phyloP scores from a whole-genome alignment of 2,113 vertebrate genomes.

The Pao palembangensis region DNA sequence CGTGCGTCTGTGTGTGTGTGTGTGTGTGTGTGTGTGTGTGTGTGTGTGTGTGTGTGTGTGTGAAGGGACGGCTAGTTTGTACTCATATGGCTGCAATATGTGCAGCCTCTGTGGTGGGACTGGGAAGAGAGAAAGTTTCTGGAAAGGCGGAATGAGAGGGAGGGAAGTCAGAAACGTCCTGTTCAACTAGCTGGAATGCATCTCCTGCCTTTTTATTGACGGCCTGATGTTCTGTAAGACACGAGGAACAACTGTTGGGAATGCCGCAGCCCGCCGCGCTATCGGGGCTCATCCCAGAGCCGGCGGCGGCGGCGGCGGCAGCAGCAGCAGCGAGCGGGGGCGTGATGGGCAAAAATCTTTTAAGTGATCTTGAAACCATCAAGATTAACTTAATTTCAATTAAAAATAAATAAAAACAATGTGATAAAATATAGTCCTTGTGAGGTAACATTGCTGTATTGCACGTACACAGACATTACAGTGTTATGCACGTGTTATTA shows the following conservation, averaged over 20 bases:
- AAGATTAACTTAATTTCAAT: too few species aligned
- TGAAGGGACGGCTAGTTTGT: conserved; percentile 53
- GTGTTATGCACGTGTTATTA: too few species aligned
- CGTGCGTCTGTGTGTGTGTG: conserved; percentile 27
- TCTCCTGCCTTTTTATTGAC: conserved; percentile 70
- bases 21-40: conserved; percentile 27
- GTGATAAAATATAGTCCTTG: too few species aligned
- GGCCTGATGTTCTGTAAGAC: conserved; percentile 69
- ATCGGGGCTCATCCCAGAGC: not conserved
- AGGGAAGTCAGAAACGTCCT: conserved; percentile 66
- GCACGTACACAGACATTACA: too few species aligned
- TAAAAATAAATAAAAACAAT: too few species aligned
- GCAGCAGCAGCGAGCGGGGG: not conserved
- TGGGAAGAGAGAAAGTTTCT: conserved; percentile 65
- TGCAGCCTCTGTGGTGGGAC: conserved; percentile 67
- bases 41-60: conserved; percentile 28
- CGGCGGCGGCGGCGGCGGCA: not conserved
- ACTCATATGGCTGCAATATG: conserved; percentile 75
- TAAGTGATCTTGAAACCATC: too few species aligned
- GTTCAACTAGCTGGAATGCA: conserved; percentile 68
- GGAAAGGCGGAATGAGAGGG: conserved; percentile 28
- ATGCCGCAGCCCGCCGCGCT: conserved; percentile 65
- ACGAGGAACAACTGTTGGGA: conserved; percentile 66
- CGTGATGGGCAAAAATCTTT: conserved; percentile 10
- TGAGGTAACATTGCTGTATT: too few species aligned